A percentile compares a stretch with the other conserved stretches of the same genome.
Evolutionary conservation across 2,888 invertebrate species (phyloP).

Genomic region (Muscina levida): DNA sequence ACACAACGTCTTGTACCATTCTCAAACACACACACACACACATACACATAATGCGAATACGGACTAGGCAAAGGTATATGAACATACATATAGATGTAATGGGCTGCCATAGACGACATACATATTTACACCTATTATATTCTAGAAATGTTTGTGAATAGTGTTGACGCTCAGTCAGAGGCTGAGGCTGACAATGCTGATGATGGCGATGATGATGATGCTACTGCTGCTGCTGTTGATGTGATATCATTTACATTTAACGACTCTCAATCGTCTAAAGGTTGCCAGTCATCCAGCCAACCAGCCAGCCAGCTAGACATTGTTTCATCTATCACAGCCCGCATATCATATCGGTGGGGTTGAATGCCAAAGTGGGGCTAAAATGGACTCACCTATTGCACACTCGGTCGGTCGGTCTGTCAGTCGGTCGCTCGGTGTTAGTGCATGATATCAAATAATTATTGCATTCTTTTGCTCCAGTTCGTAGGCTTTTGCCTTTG

Average conservation of each 20-base stretch:
- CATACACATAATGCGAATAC: neutral
- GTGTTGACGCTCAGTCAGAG: neutral
- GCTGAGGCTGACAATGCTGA: neutral
- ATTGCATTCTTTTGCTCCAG: conserved; percentile 36
- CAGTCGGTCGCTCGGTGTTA: neutral
- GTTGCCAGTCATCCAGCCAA: conserved; percentile 25
- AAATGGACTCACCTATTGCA: conserved; percentile 5
- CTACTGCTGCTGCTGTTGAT: neutral
- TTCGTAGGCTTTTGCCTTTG: neutral
- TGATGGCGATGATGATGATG: conserved; percentile 28
- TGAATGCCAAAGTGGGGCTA: conserved; percentile 36
- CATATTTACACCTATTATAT: conserved; percentile 26
- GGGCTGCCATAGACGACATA: conserved; percentile 7
- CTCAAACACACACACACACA: conserved; percentile 36
- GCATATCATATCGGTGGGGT: neutral
- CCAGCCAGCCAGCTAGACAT: conserved; percentile 11
- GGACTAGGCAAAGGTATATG: neutral
- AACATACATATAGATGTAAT: neutral
- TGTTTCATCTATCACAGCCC: neutral
- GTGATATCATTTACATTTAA: conserved; percentile 62
- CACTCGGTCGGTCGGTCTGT: neutral
- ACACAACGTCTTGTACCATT: conserved; percentile 53
- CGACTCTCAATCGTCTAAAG: conserved; percentile 44
- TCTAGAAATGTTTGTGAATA: neutral
- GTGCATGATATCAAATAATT: conserved; percentile 61